Evolutionary conservation across 2,888 invertebrate species (phyloP), one percentile per base, ranked within the genome.

Genomic region (Hypselothyrea guttata): DNA sequence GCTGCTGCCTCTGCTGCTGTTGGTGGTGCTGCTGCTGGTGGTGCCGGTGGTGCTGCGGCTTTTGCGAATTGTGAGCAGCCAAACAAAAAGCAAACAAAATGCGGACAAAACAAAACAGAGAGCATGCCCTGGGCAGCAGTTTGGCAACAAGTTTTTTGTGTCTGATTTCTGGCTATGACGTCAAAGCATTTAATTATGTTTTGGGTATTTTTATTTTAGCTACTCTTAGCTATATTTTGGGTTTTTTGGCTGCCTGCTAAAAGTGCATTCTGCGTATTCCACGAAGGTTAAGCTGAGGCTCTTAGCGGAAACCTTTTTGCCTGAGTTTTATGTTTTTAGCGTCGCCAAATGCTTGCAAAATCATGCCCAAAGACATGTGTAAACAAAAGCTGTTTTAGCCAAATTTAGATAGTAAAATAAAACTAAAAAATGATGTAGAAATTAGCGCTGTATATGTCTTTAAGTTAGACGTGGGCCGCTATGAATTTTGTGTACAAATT

Each of bases 251-350:
- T 35, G 45, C 42, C 22, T 4, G 22, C 22, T 22, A 22, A 22
- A 22, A 22, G n/a, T 74, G 75, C 57, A 62, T 84, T 86, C 87
- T 78, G 60, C 66, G 85, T 82, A 85, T 45, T 48, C 4, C 4
- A 11, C 51, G 70, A 70, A 70, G 70, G 70, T 51, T 71, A 54
- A 54, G 42, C 35, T 52, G 54, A 9, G 44, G 40, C 0, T 65
- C 53, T 51, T 53, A 46, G 57, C 63, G 68, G 68, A 76, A 82
- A 81, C 37, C 31, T 48, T 35, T n/a, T 41, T 22, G 37, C 66
- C 41, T 28, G 44, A 45, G n/a, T n/a, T n/a, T n/a, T n/a, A n/a
- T n/a, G n/a, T n/a, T n/a, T n/a, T n/a, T 35, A 45, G 13, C 22
- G 13, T 4, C 5, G 1, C 27, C 42, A 54, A 54, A 9, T 8